Base-by-base conservation (phyloP, 2,888 invertebrate species). In the Volucella inanis region DNA sequence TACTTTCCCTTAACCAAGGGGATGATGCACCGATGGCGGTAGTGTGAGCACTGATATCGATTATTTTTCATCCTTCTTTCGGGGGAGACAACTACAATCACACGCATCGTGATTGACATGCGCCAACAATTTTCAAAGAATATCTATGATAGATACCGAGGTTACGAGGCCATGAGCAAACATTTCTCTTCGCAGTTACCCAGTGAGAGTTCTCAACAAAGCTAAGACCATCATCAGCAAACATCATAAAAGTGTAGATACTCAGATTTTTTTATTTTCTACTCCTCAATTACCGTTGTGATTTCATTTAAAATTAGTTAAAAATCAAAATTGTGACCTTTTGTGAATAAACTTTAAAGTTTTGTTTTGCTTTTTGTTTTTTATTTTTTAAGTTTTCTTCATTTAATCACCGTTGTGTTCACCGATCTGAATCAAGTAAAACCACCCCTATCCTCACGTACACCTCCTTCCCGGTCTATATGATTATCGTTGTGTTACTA, bases 401-500 rank as follows among this genome's bases (percentile, higher is more conserved):
- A 6, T 31, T 31, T 31, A 31, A 31, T 31, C 31, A 31, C 31
- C 31, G 31, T 6, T 31, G 31, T 31, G 31, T 31, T 31, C 31
- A 4, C 4, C 4, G 6, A 4, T 6, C 31, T 31, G 31, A 31
- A 31, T 31, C 1, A 31, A 31, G 31, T n/a, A 71, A 62, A 41
- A 9, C 43, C 11, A 12, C 47, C 59, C 74, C 38, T 31, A 1
- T 9, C 14, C 49, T 41, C 14, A 39, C n/a, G 18, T 39, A 47
- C 22, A 18, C 1, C 18, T 12, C 3, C 8, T 12, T 39, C 31
- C 22, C 65, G 9, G 64, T 87, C 87, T 90, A 89, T 90, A 92
- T 92, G 92, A 92, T 92, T 92, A 90, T 92, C 90, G 90, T 92
- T 81, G 87, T 92, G 88, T 88, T 92, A 80, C 87, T 92, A 88